Evolutionary conservation across 2,888 invertebrate genomes (phyloP).

Genomic region (Eilema depressum): DNA sequence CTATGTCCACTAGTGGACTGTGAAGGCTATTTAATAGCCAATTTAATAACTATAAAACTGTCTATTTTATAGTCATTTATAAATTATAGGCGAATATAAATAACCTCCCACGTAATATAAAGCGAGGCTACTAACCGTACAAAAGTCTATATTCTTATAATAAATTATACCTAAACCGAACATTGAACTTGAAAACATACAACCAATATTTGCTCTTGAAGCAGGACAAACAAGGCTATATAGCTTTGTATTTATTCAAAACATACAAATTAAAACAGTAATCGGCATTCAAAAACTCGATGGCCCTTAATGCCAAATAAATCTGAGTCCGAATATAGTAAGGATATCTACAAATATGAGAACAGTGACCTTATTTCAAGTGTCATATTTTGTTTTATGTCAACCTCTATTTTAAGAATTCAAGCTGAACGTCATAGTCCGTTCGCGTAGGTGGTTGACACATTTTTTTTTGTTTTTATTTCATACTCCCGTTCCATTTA

Average conservation of each 20-base stretch:
- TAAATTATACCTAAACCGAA: not conserved
- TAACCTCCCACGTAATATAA: not conserved
- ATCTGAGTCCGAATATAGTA: conserved; percentile 31
- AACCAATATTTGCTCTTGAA: not conserved
- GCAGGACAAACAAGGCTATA: not conserved
- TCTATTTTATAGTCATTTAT: not conserved
- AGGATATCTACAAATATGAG: conserved; percentile 23
- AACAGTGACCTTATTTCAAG: conserved; percentile 38
- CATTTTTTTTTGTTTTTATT: not conserved
- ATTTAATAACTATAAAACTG: not conserved
- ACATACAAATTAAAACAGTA: conserved; percentile 17
- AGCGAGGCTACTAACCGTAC: not conserved
- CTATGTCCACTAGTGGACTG: not conserved
- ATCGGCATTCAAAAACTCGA: conserved; percentile 28
- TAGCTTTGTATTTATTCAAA: conserved; percentile 5
- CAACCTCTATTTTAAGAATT: conserved; percentile 21
- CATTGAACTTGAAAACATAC: conserved; percentile 3
- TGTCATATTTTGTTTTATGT: conserved; percentile 25
- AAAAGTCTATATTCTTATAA: not conserved
- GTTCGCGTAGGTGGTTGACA: not conserved
- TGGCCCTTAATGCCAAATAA: conserved; percentile 32
- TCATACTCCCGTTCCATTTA: not conserved
- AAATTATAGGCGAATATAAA: not conserved
- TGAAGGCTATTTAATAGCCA: too few species aligned
- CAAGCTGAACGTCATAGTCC: not conserved